Evolutionary conservation across 2,888 invertebrate genomes (phyloP), one percentile per base, ranked within the genome.

Genomic region (Zaprionus lineosus): DNA sequence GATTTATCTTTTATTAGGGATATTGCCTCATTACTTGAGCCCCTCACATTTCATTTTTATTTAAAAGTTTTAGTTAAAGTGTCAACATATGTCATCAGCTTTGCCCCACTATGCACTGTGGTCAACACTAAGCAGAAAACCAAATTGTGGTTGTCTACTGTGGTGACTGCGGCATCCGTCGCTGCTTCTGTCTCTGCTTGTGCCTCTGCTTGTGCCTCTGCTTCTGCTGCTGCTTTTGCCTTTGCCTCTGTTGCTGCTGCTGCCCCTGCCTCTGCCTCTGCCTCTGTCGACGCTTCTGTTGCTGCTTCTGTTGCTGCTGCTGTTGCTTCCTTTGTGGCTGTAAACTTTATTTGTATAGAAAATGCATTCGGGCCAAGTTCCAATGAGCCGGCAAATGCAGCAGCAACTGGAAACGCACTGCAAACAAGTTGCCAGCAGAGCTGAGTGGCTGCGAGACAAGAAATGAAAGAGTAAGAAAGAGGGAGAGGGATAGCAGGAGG

Each of bases 341-440:
- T 26, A 24, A 37, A 28, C 34, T 36, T 46, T 79, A 68, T 75
- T 78, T 82, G 76, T 67, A 65, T 69, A 66, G 78, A 81, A 81
- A 84, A 78, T 84, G 76, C 78, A 84, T 74, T 82, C 74, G 65
- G 74, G 78, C 75, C 81, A 83, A 79, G 72, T 66, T 83, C 75
- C 78, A 82, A 84, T 84, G 76, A 82, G 75, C 84, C 82, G 82
- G 82, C 82, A 84, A 82, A 77, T 74, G 73, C 82, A 65, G 70
- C 73, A 74, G 73, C 78, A 64, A 70, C 53, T 68, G 68, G 59
- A 74, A 61, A 53, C 55, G 57, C 55, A 43, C 31, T 31, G 67
- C 73, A 74, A 62, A 74, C 76, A 72, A 72, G 77, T 69, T 77
- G 65, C 57, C 69, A 43, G 39, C 50, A 47, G 63, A 53, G 36